These are phyloP conservation scores for Camarhynchus parvulus DNA, from an alignment of 2,113 vertebrate species.

Conservation along the genomic window DNA sequence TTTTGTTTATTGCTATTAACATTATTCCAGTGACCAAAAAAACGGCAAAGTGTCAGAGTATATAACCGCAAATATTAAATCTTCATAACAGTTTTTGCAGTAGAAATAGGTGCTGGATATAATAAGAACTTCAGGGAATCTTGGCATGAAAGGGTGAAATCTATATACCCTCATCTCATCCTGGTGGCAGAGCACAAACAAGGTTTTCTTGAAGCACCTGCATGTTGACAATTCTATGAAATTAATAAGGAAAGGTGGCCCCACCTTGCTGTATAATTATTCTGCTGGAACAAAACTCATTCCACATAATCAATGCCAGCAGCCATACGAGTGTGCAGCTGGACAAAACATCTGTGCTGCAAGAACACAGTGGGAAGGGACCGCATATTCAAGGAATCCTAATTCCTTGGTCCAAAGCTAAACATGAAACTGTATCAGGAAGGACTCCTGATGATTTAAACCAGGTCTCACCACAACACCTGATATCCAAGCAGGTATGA, in stretches of 20 bases:
- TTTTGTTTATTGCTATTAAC: neutral
- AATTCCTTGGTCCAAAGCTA: neutral
- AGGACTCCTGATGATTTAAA: neutral
- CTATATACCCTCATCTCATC: neutral
- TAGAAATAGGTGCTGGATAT: neutral
- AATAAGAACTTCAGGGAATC: neutral
- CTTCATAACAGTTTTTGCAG: neutral
- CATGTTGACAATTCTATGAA: neutral
- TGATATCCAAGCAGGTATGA: neutral
- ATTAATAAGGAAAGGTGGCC: neutral
- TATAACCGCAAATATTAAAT: neutral
- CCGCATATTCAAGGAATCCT: neutral
- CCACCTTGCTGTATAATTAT: neutral
- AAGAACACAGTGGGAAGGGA: constrained; percentile 1
- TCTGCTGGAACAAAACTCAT: neutral
- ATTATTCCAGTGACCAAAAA: rapidly evolving
- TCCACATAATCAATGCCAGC: neutral
- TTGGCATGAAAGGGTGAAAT: neutral
- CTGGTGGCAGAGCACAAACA: neutral
- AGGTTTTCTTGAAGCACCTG: neutral
- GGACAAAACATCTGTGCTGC: constrained; percentile 24
- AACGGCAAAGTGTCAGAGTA: neutral
- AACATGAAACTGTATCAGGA: neutral
- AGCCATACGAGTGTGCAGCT: neutral
- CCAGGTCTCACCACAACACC: neutral